Evolutionary conservation across 2,113 vertebrate species (phyloP).

Genomic region (Oreochromis aureus): DNA sequence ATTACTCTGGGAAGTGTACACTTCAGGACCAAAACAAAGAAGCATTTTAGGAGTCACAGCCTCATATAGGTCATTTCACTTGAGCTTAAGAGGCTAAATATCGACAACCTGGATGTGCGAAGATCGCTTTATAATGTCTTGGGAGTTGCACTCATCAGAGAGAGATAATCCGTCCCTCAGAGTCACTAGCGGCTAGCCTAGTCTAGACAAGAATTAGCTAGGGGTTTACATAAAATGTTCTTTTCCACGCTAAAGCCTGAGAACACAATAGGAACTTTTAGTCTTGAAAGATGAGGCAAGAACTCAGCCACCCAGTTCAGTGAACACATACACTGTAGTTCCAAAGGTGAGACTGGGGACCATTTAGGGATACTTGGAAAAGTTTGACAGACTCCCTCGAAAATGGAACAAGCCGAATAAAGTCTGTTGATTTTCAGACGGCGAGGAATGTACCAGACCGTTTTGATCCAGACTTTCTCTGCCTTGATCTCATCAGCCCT

Average conservation of each 20-base stretch:
- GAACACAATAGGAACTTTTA: constrained; percentile 63
- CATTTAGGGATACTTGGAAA: background rate
- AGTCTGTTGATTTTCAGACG: background rate
- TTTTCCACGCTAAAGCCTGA: constrained; percentile 37
- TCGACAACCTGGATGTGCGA: constrained; percentile 15
- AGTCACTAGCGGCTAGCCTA: constrained; percentile 60
- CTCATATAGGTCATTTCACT: background rate
- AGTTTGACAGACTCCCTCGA: background rate
- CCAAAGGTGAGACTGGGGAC: background rate
- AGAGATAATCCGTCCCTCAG: constrained; percentile 64
- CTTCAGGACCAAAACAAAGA: background rate
- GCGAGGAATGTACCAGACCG: background rate
- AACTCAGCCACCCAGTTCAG: constrained; percentile 7
- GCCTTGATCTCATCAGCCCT: background rate
- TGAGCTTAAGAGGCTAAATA: background rate
- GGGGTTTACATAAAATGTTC: constrained; percentile 62
- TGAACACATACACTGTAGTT: background rate
- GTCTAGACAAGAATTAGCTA: constrained; percentile 75
- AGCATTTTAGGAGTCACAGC: background rate
- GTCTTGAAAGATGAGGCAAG: constrained; percentile 24
- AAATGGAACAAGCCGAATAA: background rate
- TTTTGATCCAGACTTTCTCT: background rate
- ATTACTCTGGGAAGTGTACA: background rate
- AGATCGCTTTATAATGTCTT: constrained; percentile 36
- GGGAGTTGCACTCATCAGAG: constrained; percentile 37